Conservation (phyloP, 2,113 vertebrate genomes). For the Ochotona curzoniae region DNA sequence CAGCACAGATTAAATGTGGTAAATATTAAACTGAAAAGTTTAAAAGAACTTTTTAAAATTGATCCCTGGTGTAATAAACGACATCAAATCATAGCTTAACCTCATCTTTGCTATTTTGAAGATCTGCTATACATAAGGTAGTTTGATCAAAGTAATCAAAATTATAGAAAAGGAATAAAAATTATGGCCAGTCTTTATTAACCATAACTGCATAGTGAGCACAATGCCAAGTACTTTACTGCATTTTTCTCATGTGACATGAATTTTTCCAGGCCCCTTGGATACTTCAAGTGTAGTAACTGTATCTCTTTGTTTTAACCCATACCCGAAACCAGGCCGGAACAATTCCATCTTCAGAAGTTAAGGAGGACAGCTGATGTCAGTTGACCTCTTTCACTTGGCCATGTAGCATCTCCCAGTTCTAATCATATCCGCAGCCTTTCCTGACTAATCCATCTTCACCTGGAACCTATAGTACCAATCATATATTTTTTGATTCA, state of each 20-base stretch:
- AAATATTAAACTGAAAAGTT: conserved; percentile 36
- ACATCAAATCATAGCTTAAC: conserved; percentile 18
- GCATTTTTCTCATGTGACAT: not conserved
- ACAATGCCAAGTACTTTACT: not conserved
- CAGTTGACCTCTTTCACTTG: not conserved
- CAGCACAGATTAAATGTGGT: not conserved
- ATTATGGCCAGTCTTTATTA: conserved; percentile 5
- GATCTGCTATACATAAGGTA: not conserved
- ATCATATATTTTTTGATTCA: conserved; percentile 86
- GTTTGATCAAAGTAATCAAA: conserved; percentile 44
- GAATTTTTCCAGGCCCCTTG: conserved; percentile 8
- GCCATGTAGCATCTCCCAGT: not conserved
- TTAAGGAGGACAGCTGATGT: conserved; percentile 8
- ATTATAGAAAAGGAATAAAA: not conserved
- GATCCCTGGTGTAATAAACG: conserved; percentile 20
- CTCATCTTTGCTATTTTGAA: conserved; percentile 49
- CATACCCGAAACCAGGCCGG: not conserved
- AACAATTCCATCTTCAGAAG: conserved; percentile 2
- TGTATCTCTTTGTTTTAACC: not conserved
- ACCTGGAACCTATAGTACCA: conserved; percentile 75
- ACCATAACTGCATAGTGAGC: not conserved
- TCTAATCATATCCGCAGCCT: not conserved
- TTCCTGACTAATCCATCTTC: not conserved
- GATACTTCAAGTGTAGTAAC: conserved; percentile 1
- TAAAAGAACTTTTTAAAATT: conserved; percentile 9